Percentiles rank a stretch among this genome's conserved stretches.
Evolutionary conservation across 2,888 invertebrate species (phyloP).

Genomic region (Coremacera marginata): DNA sequence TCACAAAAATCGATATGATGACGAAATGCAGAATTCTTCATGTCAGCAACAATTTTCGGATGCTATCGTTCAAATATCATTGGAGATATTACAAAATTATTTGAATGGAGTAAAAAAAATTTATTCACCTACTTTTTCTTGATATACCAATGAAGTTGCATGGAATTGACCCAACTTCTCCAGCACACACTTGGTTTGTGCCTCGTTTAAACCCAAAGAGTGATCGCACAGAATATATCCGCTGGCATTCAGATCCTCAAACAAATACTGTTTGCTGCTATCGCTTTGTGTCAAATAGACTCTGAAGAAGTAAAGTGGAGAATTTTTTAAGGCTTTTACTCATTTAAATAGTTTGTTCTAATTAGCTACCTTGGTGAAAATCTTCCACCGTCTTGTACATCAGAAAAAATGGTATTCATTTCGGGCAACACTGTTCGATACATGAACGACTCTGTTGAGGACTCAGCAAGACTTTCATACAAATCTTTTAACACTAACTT

Average conservation of each 20-base stretch:
- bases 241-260: slow-evolving; percentile 61
- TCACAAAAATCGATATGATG: background rate
- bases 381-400: background rate
- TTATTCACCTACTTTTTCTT: slow-evolving; percentile 64
- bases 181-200: slow-evolving; percentile 67
- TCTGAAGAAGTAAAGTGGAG: background rate
- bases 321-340: background rate
- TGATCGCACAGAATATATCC: slow-evolving; percentile 70
- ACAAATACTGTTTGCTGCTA: slow-evolving; percentile 15
- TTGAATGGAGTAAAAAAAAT: background rate
- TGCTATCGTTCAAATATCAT: slow-evolving; percentile 17
- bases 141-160: slow-evolving; percentile 69
- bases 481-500: slow-evolving; percentile 34
- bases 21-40: background rate
- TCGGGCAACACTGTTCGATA: slow-evolving; percentile 28
- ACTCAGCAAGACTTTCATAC: slow-evolving; percentile 10
- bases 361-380: slow-evolving; percentile 26
- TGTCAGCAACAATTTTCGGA: slow-evolving; percentile 1
- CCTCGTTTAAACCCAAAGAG: slow-evolving; percentile 68
- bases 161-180: slow-evolving; percentile 70
- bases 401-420: slow-evolving; percentile 17
- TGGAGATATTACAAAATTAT: background rate
- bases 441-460: slow-evolving; percentile 34
- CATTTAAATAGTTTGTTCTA: background rate
- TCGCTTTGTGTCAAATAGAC: slow-evolving; percentile 4